Evolutionary conservation across 2,113 vertebrate species (phyloP).

Genomic region (Anseranas semipalmata): DNA sequence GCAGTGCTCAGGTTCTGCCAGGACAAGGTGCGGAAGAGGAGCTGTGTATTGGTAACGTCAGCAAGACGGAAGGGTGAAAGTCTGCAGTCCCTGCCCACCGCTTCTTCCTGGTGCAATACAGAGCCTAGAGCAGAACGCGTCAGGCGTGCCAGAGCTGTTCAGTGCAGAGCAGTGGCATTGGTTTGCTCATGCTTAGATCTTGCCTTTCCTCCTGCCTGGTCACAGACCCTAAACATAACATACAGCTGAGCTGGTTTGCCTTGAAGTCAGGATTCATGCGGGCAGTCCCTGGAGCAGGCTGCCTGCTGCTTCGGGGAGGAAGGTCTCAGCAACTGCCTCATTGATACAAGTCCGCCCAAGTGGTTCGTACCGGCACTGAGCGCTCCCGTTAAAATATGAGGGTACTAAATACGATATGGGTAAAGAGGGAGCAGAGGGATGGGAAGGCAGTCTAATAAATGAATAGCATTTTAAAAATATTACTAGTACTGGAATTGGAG

Average conservation of each 20-base stretch:
- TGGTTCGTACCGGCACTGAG: accelerated
- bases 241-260: background rate
- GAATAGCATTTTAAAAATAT: accelerated
- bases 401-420: accelerated
- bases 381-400: accelerated
- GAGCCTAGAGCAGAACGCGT: accelerated
- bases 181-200: accelerated
- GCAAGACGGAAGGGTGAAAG: background rate
- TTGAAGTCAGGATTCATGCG: accelerated
- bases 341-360: background rate
- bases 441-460: background rate
- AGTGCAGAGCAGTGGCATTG: accelerated
- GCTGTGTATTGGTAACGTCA: background rate
- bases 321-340: too few species aligned
- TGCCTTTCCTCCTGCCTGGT: accelerated
- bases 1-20: background rate
- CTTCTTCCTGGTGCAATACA: background rate
- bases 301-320: background rate
- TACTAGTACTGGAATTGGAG: accelerated
- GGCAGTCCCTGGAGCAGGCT: too few species aligned
- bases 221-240: accelerated
- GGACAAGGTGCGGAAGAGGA: background rate
- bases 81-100: background rate
- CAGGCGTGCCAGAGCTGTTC: accelerated
- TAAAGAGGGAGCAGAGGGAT: background rate